Conservation (phyloP, 2,888 invertebrate species). For the Asteroscopus sphinx region DNA sequence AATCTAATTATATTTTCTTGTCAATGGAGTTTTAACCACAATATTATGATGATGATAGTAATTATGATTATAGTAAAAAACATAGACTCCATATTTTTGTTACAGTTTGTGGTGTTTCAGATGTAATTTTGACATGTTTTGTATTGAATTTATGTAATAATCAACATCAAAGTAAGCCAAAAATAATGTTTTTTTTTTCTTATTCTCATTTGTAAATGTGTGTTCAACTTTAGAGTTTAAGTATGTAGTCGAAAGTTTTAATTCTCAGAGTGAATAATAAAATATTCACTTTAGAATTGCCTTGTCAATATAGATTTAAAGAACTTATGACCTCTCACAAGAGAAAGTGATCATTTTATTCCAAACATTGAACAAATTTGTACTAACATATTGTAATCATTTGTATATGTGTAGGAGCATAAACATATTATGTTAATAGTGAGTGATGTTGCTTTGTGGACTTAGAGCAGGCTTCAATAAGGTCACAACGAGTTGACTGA, state of each 20-base stretch:
- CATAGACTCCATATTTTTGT: slow-evolving; percentile 61
- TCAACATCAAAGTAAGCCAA: slow-evolving; percentile 83
- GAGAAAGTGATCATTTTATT: slow-evolving; percentile 82
- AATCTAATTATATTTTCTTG: slow-evolving; percentile 68
- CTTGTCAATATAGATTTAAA: slow-evolving; percentile 73
- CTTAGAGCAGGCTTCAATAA: slow-evolving; percentile 59
- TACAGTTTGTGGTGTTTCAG: slow-evolving; percentile 64
- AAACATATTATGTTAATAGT: slow-evolving; percentile 63
- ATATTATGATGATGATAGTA: slow-evolving; percentile 33
- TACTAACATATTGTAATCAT: slow-evolving; percentile 65
- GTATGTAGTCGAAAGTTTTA: slow-evolving; percentile 81
- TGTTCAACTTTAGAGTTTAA: slow-evolving; percentile 85
- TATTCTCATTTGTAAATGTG: slow-evolving; percentile 79
- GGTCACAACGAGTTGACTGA: slow-evolving; percentile 54
- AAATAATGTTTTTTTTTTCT: slow-evolving; percentile 77
- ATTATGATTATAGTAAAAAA: slow-evolving; percentile 42
- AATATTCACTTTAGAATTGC: slow-evolving; percentile 69
- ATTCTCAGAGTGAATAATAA: slow-evolving; percentile 68
- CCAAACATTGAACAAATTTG: slow-evolving; percentile 84
- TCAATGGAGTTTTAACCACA: slow-evolving; percentile 60
- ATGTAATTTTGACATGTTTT: slow-evolving; percentile 66
- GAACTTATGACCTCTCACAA: slow-evolving; percentile 71
- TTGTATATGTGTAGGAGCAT: slow-evolving; percentile 66
- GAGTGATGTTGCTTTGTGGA: slow-evolving; percentile 62
- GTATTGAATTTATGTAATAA: slow-evolving; percentile 63